A percentile compares a stretch with the other conserved stretches of the same genome.
Evolutionary conservation across 2,113 vertebrate genomes (phyloP).

Genomic region (Pterocles burchelli): DNA sequence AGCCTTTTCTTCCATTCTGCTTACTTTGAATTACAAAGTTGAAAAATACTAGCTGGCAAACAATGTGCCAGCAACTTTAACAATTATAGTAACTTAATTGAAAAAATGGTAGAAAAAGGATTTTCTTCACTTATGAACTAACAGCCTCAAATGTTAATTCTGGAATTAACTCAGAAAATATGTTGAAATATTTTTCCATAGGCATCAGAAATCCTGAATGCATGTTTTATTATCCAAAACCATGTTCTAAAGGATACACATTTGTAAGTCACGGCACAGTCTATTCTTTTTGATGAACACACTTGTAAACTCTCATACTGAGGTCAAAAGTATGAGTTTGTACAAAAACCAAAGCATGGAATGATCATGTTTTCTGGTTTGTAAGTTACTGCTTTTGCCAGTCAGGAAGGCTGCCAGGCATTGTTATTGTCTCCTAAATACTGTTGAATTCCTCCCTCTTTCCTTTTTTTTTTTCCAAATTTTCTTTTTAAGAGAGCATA

Average conservation of each 20-base stretch:
- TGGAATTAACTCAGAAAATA: background rate
- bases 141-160: background rate
- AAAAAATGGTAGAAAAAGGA: background rate
- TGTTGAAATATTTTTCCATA: background rate
- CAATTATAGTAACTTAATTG: slow-evolving; percentile 10
- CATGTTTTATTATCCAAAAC: background rate
- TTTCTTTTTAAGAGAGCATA: background rate
- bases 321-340: background rate
- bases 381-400: background rate
- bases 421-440: background rate
- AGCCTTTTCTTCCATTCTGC: slow-evolving; percentile 24
- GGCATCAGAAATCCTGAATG: background rate
- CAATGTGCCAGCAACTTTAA: slow-evolving; percentile 18
- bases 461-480: background rate
- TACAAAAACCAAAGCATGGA: background rate
- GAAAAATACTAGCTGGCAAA: slow-evolving; percentile 11
- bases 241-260: background rate
- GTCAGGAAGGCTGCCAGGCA: background rate
- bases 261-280: background rate
- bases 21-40: slow-evolving; percentile 46
- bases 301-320: background rate
- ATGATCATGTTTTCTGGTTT: background rate
- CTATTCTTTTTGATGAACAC: background rate
- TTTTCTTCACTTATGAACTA: background rate
- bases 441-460: background rate